These are phyloP conservation scores for Bursaphelenchus okinawaensis DNA, from an alignment of 2,888 invertebrate genomes.

Conservation along the genomic window DNA sequence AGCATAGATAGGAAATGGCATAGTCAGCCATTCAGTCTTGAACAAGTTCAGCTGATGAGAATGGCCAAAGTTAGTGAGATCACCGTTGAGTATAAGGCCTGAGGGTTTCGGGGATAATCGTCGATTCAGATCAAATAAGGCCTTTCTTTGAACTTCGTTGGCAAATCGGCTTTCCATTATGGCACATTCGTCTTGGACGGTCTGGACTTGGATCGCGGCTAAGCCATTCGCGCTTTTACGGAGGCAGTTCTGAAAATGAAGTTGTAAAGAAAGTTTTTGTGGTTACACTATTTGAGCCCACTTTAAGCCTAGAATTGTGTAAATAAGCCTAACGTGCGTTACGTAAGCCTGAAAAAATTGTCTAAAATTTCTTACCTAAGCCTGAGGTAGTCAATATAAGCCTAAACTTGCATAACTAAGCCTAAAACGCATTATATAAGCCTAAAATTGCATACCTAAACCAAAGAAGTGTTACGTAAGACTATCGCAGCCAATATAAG, in stretches of 20 bases:
- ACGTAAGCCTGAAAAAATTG: not conserved
- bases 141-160: conserved; percentile 49
- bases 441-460: too few species aligned
- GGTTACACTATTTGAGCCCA: not conserved
- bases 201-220: conserved; percentile 11
- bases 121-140: conserved; percentile 31
- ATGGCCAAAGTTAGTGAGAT: conserved; percentile 55
- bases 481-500: too few species aligned
- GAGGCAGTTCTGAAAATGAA: conserved; percentile 18
- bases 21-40: conserved; percentile 39
- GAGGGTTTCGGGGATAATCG: conserved; percentile 33
- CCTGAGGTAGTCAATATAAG: too few species aligned
- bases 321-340: not conserved
- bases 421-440: too few species aligned
- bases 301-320: not conserved
- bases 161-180: conserved; percentile 43
- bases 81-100: conserved; percentile 53
- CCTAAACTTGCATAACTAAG: too few species aligned
- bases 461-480: too few species aligned
- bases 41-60: conserved; percentile 40
- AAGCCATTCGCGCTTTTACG: conserved; percentile 16
- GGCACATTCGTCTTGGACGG: conserved; percentile 30
- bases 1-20: conserved; percentile 44
- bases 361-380: not conserved
- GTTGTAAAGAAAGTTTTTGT: not conserved